Conservation (phyloP, 2,888 invertebrate genomes). For the Papilio elwesi region DNA sequence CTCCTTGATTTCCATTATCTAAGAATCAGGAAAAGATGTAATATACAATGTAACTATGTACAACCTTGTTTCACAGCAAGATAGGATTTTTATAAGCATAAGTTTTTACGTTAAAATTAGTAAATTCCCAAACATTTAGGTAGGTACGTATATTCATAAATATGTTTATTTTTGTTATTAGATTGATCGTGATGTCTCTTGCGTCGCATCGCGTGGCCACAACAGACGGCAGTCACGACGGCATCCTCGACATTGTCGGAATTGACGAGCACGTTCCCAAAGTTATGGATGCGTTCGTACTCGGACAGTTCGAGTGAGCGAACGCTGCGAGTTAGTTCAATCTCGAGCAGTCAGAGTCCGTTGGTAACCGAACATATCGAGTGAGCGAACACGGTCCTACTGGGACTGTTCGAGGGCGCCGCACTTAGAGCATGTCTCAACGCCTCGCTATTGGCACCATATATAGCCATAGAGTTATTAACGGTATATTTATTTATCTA, state of each 20-base stretch:
- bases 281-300: conserved; percentile 86
- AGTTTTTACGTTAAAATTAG: no score
- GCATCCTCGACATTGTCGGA: conserved; percentile 86
- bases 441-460: conserved; percentile 41
- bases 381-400: neutral
- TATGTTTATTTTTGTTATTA: conserved; percentile 53
- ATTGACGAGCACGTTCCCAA: conserved; percentile 86
- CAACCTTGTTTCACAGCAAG: no score
- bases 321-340: neutral
- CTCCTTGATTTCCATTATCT: no score
- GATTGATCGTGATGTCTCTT: conserved; percentile 85
- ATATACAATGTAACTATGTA: no score
- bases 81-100: no score
- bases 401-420: neutral
- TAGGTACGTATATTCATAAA: neutral
- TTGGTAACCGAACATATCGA: neutral
- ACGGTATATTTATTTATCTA: neutral
- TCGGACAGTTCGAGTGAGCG: conserved; percentile 78
- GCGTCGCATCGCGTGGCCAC: conserved; percentile 79
- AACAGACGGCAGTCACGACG: conserved; percentile 77
- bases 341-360: neutral
- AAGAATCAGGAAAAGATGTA: no score
- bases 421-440: conserved; percentile 2
- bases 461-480: conserved; percentile 39
- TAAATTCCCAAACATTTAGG: no score